phyloP scores from a whole-genome alignment of 2,797 vertebrate species.

The Gymnoscopelus braueri region DNA sequence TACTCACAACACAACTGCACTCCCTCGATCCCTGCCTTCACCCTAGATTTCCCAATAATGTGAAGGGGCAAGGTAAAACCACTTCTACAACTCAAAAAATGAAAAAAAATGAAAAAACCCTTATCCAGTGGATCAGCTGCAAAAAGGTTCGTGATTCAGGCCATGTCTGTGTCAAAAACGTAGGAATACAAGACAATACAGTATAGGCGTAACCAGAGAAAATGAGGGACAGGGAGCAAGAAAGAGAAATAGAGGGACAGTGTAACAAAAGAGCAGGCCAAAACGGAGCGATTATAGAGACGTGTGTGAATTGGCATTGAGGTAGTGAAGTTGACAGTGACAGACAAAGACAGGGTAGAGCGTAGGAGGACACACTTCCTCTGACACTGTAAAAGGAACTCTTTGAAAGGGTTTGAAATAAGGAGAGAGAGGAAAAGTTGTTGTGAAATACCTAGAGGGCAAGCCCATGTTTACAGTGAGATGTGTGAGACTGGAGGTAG shows the following conservation, averaged over 20 bases:
- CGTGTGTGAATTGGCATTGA: slow-evolving; percentile 44
- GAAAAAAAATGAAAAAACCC: slow-evolving; percentile 19
- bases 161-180: slow-evolving; percentile 31
- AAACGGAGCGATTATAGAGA: slow-evolving; percentile 44
- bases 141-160: slow-evolving; percentile 28
- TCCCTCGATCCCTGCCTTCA: slow-evolving; percentile 36
- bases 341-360: slow-evolving; percentile 60
- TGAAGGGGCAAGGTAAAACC: slow-evolving; percentile 26
- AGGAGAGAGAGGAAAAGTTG: slow-evolving; percentile 50
- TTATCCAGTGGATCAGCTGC: slow-evolving; percentile 36
- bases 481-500: slow-evolving; percentile 49
- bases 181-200: slow-evolving; percentile 28
- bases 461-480: slow-evolving; percentile 57
- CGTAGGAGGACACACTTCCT: slow-evolving; percentile 82
- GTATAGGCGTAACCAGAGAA: slow-evolving; percentile 11
- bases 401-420: slow-evolving; percentile 67
- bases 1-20: slow-evolving; percentile 43
- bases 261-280: slow-evolving; percentile 14
- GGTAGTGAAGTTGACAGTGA: slow-evolving; percentile 54
- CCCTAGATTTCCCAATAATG: slow-evolving; percentile 29
- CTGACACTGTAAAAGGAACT: slow-evolving; percentile 74
- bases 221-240: neutral
- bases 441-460: slow-evolving; percentile 78
- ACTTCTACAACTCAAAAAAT: slow-evolving; percentile 15
- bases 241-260: neutral